phyloP scores from a whole-genome alignment of 2,113 vertebrate species.

The Corydoras sp. region DNA sequence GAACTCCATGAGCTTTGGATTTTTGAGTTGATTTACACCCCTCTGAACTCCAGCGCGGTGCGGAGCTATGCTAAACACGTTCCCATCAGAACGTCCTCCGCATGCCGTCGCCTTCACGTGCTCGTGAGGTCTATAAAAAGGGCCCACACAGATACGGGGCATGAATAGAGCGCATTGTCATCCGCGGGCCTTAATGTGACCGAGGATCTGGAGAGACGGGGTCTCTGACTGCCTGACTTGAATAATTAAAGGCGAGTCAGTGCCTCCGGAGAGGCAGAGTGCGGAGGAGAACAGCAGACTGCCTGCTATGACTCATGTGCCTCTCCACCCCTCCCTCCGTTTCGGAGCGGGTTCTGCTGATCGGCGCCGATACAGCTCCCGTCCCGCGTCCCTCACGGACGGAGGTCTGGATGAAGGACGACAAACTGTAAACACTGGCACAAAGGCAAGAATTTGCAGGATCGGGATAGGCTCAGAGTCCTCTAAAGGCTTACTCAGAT shows the following conservation, averaged over 20 bases:
- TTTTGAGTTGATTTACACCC: too few species aligned
- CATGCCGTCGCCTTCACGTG: constrained; percentile 29
- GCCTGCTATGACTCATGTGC: constrained; percentile 27
- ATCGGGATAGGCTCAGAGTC: too few species aligned
- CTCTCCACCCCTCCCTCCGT: constrained; percentile 8
- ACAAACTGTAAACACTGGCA: not conserved
- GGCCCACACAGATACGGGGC: constrained; percentile 28
- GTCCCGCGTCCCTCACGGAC: constrained; percentile 11
- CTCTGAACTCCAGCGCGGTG: too few species aligned
- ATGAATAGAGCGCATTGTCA: constrained; percentile 48
- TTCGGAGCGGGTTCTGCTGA: not conserved
- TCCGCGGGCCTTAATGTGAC: constrained; percentile 28
- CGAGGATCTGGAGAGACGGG: constrained; percentile 24
- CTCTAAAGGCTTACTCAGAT: too few species aligned
- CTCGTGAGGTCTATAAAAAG: constrained; percentile 29
- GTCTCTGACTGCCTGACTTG: constrained; percentile 26
- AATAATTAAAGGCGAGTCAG: constrained; percentile 41
- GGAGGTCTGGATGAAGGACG: constrained; percentile 27
- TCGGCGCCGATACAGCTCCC: constrained; percentile 13
- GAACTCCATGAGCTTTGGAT: too few species aligned
- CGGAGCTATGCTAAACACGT: constrained; percentile 3
- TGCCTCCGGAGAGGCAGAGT: constrained; percentile 30
- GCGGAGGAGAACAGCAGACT: constrained; percentile 9
- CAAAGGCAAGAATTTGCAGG: too few species aligned
- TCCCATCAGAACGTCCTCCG: constrained; percentile 17